Base-by-base conservation (phyloP, 1,140 invertebrate species). In the Pseudomyrmex pallidus region DNA sequence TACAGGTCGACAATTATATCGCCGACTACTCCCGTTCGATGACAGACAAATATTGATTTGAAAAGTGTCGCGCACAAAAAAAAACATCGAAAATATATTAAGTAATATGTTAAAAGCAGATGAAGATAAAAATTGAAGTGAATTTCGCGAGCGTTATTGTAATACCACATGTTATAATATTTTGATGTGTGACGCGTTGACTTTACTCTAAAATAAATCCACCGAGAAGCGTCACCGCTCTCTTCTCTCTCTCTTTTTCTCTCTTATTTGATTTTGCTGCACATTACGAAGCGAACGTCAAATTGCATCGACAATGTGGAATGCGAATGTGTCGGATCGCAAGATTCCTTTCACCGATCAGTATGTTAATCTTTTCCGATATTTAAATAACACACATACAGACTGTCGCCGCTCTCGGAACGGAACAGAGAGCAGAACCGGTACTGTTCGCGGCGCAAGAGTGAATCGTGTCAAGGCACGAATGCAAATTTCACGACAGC, bases 391-490 rank as follows among this genome's bases (percentile, higher is more conserved):
- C 64, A 44, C 50, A 35, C 35, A 35, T 35, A 35, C 35, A 35
- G 3, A 35, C 35, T 0, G 22, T 22, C 59, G 57, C 17, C 54
- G 62, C 64, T 70, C 76, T 78, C 15, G 64, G 76, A 78, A 78
- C 76, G 52, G 76, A 78, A 78, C 76, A 48, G 64, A 78, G 52
- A 78, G 52, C 48, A 70, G 52, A 78, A 78, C 76, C 76, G 76
- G 76, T 78, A 78, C 76, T 78, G 54, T 70, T 59, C 76, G 63
- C 74, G 17, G 50, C 63, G 63, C 52, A 78, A 57, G 52, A 78
- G 76, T 17, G 76, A 78, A 78, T 70, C 59, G 78, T 74, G 67
- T 82, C 78, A 74, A 82, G 78, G 70, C 78, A 57, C 78, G 57
- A 78, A 78, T 68, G 76, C 64, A 78, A 68, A 78, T 78, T 78